phyloP scores from a whole-genome alignment of 2,113 vertebrate genomes.

The Heterocephalus glaber region DNA sequence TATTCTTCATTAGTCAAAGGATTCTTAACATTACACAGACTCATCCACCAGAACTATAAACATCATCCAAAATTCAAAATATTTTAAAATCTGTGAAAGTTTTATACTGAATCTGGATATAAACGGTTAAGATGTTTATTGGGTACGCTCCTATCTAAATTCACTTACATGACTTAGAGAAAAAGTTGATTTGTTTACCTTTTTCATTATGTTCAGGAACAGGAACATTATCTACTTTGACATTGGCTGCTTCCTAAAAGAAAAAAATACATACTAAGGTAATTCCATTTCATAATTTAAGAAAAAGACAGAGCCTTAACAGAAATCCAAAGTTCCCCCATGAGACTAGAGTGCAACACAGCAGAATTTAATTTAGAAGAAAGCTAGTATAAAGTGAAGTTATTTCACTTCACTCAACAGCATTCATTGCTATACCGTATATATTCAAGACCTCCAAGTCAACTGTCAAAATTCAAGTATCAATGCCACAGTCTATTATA shows the following conservation, averaged over 20 bases:
- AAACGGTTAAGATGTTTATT: constrained; percentile 43
- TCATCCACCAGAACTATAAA: constrained; percentile 64
- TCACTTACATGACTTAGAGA: constrained; percentile 61
- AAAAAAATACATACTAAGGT: constrained; percentile 36
- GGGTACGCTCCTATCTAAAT: constrained; percentile 60
- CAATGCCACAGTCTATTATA: constrained; percentile 40
- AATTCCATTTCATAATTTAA: constrained; percentile 48
- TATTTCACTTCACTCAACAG: neutral
- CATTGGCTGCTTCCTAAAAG: constrained; percentile 64
- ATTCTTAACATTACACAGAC: constrained; percentile 73
- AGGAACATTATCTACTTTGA: neutral
- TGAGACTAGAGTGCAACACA: neutral
- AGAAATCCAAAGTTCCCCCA: constrained; percentile 51
- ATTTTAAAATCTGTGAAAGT: constrained; percentile 72
- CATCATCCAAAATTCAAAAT: constrained; percentile 72
- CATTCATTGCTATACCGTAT: neutral
- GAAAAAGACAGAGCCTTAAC: constrained; percentile 4
- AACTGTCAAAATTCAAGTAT: constrained; percentile 26
- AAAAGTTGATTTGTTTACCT: constrained; percentile 68
- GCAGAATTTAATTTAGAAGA: constrained; percentile 25
- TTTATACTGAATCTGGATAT: constrained; percentile 71
- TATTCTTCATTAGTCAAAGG: constrained; percentile 64
- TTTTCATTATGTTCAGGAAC: constrained; percentile 63
- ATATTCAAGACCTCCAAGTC: neutral
- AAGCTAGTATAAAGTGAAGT: neutral